Evolutionary conservation across 2,113 vertebrate species (phyloP), one percentile per base, ranked within the genome.

Genomic region (Nothocercus julius): DNA sequence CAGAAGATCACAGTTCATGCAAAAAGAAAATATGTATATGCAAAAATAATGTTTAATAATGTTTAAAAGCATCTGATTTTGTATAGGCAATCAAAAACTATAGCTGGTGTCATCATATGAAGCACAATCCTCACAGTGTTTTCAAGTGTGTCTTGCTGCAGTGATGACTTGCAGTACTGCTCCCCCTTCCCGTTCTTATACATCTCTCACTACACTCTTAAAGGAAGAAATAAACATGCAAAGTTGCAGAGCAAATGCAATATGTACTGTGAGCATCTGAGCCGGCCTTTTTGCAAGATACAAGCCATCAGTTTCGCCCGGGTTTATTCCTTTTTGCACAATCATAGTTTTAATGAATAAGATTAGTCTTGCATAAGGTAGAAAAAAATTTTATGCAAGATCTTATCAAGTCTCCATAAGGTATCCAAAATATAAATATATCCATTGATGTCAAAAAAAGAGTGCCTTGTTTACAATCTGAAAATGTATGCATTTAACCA

Each of bases 151-250:
- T 36, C 69, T 89, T 85, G 34, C 63, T 95, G 56, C 72, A 89
- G 30, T 0, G 0, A 7, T 22, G 54, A 10, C 49, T 11, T 15
- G 66, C 0, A 0, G 9, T 66, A 24, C 11, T 62, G 25, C 11
- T 69, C 5, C 17, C 6, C 73, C 30, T 56, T 73, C 47, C 54
- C n/a, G 24, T 53, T 82, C 34, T 45, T 76, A 13, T 27, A 1
- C 66, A 32, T 6, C 22, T 80, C 17, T 83, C 16, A 17, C 66
- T 85, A 30, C 5, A 11, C 7, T 27, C 19, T 56, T 64, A 62
- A 69, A n/a, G 28, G 62, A 27, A 86, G 20, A 18, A 82, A 56
- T 36, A 9, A 73, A 58, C 76, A n/a, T 45, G 21, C 40, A 44
- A 19, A 47, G 21, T 28, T 22, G 13, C 5, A 72, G 44, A 96